Evolutionary conservation across 2,797 vertebrate species (phyloP), one percentile per base, ranked within the genome.

Genomic region (Neosilurus mollespiculum): DNA sequence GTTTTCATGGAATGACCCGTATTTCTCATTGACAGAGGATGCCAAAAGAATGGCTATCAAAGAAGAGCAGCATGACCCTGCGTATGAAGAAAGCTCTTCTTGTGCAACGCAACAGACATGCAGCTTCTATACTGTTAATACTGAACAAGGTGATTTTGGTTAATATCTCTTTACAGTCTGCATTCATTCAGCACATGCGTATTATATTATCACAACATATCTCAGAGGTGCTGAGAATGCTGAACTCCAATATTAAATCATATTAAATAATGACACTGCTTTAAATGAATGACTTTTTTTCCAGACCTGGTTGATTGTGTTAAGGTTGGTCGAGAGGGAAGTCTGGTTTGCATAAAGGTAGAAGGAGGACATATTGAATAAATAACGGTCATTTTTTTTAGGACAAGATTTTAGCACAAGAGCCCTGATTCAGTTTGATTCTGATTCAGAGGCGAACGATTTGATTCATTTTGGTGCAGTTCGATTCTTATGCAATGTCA

Each of bases 31-130:
- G 80, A 71, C 93, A 99, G 98, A 96, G 94, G 98, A 99, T 86
- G 98, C 97, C 2, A 99, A 98, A 93, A 97, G 94, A 92, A 93
- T 97, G 86, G 93, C 96, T 59, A 97, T 99, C 84, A 99, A 99
- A 93, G 97, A 99, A 87, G 98, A 99, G 87, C 96, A 98, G 87
- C 93, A 96, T 0, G 98, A 99, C 85, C 98, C 98, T 0, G 98
- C 97, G 80, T 99, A 99, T 2, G 98, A 99, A 88, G 95, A 94
- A 18, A 95, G 94, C 0, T 95, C 94, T 43, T 96, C 94, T 94
- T 93, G 20, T 77, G 87, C 2, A 92, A 94, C 49, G 22, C 90
- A 86, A 0, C 89, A 88, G 0, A 93, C 90, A 67, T 92, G 87
- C 64, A 88, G 87, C 9, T 92, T 92, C 26, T 92, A 88, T 85